These are phyloP conservation scores for Anguilla obscura DNA, from an alignment of 2,797 vertebrate species.

Conservation along the genomic window DNA sequence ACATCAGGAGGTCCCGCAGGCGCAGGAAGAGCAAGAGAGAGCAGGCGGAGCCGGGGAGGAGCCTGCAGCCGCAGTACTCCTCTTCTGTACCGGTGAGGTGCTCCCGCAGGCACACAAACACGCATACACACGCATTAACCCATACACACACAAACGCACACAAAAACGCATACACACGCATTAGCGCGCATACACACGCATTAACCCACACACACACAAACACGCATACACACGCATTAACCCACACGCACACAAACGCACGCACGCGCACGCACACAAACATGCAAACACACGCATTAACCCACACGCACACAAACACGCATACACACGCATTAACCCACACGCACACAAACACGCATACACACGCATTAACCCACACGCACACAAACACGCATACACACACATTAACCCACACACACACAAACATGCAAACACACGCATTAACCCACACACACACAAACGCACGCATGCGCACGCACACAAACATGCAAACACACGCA, in stretches of 20 bases:
- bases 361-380: neutral
- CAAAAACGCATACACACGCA: constrained; percentile 39
- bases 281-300: too few relatives aligned
- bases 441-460: too few relatives aligned
- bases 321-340: too few relatives aligned
- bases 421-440: too few relatives aligned
- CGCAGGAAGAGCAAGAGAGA: constrained; percentile 81
- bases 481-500: too few relatives aligned
- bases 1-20: constrained; percentile 73
- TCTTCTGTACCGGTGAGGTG: neutral
- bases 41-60: constrained; percentile 62
- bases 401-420: too few relatives aligned
- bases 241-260: too few relatives aligned
- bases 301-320: neutral
- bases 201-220: too few relatives aligned
- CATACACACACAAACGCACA: neutral
- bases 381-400: too few relatives aligned
- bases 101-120: neutral
- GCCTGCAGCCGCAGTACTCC: neutral
- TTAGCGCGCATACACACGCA: neutral
- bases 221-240: too few relatives aligned
- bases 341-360: neutral
- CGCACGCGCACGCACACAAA: too few relatives aligned
- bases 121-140: neutral
- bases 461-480: neutral